phyloP scores from a whole-genome alignment of 1,140 invertebrate genomes.

The Eriocheir sinensis region DNA sequence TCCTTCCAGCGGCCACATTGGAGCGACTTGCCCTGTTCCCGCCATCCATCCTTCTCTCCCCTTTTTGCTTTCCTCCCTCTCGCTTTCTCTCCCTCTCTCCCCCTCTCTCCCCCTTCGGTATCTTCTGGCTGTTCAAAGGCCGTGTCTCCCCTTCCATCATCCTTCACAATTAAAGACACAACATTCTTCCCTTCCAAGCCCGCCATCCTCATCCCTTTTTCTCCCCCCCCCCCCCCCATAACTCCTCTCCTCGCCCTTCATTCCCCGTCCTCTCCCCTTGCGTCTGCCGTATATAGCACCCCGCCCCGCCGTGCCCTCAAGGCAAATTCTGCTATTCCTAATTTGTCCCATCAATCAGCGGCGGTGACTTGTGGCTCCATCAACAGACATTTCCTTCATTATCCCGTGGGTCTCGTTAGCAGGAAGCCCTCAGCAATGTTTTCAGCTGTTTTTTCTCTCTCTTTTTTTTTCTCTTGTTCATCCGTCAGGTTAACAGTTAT shows the following conservation, averaged over 20 bases:
- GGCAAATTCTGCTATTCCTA: not conserved
- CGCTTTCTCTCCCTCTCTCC: not conserved
- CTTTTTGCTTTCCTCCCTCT: not conserved
- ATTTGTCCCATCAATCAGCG: not conserved
- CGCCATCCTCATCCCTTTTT: not conserved
- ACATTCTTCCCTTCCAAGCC: not conserved
- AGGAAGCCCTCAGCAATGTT: too few relatives aligned
- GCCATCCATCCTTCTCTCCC: not conserved
- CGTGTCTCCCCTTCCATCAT: not conserved
- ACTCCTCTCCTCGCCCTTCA: not conserved
- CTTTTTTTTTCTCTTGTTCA: too few relatives aligned
- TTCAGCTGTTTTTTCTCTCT: too few relatives aligned
- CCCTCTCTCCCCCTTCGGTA: not conserved
- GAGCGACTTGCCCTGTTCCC: conserved; percentile 13
- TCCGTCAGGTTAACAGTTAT: too few relatives aligned
- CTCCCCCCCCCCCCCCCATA: not conserved
- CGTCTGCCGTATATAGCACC: conserved; percentile 2
- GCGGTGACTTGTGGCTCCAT: not conserved
- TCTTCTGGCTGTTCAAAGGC: not conserved
- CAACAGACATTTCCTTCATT: conserved; percentile 25
- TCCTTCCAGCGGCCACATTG: conserved; percentile 11
- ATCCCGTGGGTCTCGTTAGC: not conserved
- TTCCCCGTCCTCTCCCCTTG: not conserved
- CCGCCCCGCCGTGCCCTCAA: not conserved
- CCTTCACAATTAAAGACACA: conserved; percentile 24